Evolutionary conservation across 2,888 invertebrate species (phyloP).

Genomic region (Sisyra nigra): DNA sequence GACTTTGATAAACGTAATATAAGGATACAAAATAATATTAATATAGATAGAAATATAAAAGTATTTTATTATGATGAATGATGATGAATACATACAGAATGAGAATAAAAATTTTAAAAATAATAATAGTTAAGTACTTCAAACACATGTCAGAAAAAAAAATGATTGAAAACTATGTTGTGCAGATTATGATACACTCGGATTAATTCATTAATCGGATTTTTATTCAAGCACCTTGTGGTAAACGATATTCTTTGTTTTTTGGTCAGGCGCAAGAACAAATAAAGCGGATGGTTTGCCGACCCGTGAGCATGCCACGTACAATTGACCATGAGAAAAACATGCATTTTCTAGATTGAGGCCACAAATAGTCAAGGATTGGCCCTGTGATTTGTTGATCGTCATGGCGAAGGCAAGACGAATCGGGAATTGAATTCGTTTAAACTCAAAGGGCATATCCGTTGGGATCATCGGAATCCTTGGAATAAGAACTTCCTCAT

Average conservation of each 20-base stretch:
- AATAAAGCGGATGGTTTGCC: constrained; percentile 10
- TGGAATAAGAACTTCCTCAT: constrained; percentile 14
- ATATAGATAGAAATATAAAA: no score
- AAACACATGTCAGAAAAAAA: no score
- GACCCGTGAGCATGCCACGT: constrained; percentile 18
- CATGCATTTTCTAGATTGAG: constrained; percentile 18
- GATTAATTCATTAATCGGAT: no score
- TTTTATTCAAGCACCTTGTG: constrained; percentile 9
- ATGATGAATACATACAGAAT: no score
- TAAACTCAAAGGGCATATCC: constrained; percentile 15
- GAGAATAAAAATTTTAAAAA: no score
- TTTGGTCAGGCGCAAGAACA: constrained; percentile 8
- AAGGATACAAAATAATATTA: no score
- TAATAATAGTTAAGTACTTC: no score
- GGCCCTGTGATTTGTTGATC: constrained; percentile 22
- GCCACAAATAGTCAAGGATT: constrained; percentile 18
- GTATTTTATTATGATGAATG: no score
- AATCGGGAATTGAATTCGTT: constrained; percentile 16
- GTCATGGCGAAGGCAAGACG: constrained; percentile 18
- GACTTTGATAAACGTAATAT: no score
- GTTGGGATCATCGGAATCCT: constrained; percentile 18
- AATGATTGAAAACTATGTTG: no score
- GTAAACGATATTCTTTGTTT: constrained; percentile 12
- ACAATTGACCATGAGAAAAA: constrained; percentile 20
- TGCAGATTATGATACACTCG: no score